Evolutionary conservation across 2,113 vertebrate genomes (phyloP).

Genomic region (Heptranchias perlo): DNA sequence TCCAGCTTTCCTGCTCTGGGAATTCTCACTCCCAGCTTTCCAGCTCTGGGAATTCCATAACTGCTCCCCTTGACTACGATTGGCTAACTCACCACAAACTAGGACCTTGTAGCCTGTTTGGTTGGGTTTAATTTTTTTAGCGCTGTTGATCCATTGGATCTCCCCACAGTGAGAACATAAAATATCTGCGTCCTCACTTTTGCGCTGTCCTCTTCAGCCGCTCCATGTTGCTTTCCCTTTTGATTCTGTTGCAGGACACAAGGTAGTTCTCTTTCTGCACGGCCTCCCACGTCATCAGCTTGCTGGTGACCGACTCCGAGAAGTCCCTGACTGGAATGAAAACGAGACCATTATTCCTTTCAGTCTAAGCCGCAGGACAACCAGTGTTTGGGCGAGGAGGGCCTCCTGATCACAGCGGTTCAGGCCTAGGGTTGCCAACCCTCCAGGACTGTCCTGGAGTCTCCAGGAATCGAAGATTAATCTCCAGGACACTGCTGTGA

Average conservation of each 20-base stretch:
- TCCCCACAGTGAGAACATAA: background rate
- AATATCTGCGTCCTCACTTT: conserved; percentile 58
- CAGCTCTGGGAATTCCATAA: background rate
- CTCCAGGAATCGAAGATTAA: too few species aligned
- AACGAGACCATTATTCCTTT: background rate
- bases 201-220: conserved; percentile 70
- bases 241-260: conserved; percentile 57
- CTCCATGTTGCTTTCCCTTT: conserved; percentile 69
- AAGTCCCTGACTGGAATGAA: conserved; percentile 55
- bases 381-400: too few species aligned
- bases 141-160: background rate
- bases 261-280: conserved; percentile 75
- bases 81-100: too few species aligned
- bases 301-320: conserved; percentile 50
- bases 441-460: background rate
- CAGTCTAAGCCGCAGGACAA: background rate
- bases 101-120: background rate
- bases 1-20: too few species aligned
- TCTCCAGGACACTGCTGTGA: too few species aligned
- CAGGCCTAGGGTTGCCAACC: background rate
- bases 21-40: too few species aligned
- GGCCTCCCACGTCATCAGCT: conserved; percentile 70
- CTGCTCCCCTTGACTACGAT: too few species aligned
- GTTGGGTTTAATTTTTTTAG: too few species aligned
- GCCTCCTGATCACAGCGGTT: background rate